Evolutionary conservation across 2,888 invertebrate genomes (phyloP), one percentile per base, ranked within the genome.

Genomic region (Ornithoptera priamus): DNA sequence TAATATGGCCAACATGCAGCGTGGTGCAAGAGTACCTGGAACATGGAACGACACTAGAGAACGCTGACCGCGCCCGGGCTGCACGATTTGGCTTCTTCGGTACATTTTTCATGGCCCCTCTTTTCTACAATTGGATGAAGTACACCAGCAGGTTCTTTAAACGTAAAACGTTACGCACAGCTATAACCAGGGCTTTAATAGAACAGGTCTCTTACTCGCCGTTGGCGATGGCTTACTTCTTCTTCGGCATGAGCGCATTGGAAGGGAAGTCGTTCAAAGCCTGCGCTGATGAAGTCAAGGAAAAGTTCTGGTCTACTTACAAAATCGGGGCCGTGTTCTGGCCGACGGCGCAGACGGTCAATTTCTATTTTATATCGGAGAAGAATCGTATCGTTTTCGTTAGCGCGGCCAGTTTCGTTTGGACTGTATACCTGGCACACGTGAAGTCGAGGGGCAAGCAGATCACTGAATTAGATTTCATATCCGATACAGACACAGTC

Each of bases 351-450:
- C 96, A 96, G 80, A 96, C 96, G 0, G 80, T 96, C 0, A 97
- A 97, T 81, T 96, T 96, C 77, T 93, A 94, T 30, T 89, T 95
- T 57, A 88, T 97, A 17, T 94, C 95, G 0, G 96, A 96, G 78
- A 94, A 93, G 75, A 96, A 96, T 80, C 93, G 96, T 61, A 95
- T 96, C 1, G 93, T 95, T 0, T 96, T 96, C 74, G 95, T 96
- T 0, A 95, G 96, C 75, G 85, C 93, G 0, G 95, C 95, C 70
- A 96, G 96, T 81, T 93, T 96, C 69, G 84, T 96, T 46, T 97
- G 96, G 96, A 96, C 96, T 0, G 94, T 95, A 20, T 96, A 95
- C 80, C 89, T 97, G 72, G 96, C 96, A 0, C 96, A 96, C 75
- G 95, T 96, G 95, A 96, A 96, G 67, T 82, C 82, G 0, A 84